Conservation (phyloP, 2,888 invertebrate genomes). For the Nezara viridula region DNA sequence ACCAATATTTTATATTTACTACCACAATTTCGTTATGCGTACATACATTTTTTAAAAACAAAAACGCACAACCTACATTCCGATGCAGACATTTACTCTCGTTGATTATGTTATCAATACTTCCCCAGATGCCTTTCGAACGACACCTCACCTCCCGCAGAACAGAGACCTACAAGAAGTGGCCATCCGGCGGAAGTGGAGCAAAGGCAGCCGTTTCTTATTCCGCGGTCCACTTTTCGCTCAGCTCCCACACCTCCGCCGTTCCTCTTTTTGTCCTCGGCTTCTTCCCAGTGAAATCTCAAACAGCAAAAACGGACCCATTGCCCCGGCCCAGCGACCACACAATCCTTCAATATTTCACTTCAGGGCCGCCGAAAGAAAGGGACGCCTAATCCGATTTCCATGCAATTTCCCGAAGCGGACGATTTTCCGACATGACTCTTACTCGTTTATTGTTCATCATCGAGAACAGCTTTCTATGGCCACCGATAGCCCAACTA, state of each 20-base stretch:
- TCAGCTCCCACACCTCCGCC: neutral
- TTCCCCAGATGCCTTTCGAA: neutral
- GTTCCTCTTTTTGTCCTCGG: neutral
- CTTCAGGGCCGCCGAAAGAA: conserved; percentile 2
- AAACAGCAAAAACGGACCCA: conserved; percentile 14
- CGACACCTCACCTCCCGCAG: neutral
- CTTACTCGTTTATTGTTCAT: neutral
- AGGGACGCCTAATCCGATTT: conserved; percentile 5
- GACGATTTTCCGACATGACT: conserved; percentile 8
- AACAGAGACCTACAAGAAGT: neutral
- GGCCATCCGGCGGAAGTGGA: neutral
- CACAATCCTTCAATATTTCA: conserved; percentile 31
- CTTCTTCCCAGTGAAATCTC: conserved; percentile 20
- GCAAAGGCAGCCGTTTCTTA: neutral
- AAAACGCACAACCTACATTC: too few species aligned
- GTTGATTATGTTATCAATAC: too few species aligned
- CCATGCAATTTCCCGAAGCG: neutral
- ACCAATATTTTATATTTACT: too few species aligned
- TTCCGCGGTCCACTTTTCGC: neutral
- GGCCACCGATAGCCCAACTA: neutral
- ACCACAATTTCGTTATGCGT: too few species aligned
- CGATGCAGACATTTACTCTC: too few species aligned
- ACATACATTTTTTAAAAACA: too few species aligned
- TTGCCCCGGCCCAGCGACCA: neutral
- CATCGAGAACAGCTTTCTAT: neutral